phyloP scores from a whole-genome alignment of 2,797 vertebrate genomes.

The Eulemur mongoz region DNA sequence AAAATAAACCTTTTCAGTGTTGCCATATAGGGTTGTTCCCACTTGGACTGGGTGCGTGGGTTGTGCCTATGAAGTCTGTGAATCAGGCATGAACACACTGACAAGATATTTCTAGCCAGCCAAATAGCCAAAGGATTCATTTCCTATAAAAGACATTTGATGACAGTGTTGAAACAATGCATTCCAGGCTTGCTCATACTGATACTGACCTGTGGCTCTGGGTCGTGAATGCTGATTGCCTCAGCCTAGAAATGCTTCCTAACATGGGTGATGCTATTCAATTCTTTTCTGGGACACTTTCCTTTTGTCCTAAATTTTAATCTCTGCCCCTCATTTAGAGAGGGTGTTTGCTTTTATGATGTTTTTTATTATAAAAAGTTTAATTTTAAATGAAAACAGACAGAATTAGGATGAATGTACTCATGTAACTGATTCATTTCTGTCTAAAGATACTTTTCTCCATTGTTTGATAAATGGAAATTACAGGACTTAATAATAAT shows the following conservation, averaged over 20 bases:
- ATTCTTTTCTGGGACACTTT: background rate
- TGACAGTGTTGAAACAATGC: background rate
- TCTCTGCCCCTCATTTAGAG: background rate
- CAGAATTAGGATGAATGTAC: background rate
- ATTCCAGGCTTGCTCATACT: background rate
- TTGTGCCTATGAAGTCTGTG: conserved; percentile 44
- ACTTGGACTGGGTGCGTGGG: conserved; percentile 40
- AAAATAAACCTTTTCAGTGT: conserved; percentile 15
- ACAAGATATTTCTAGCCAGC: conserved; percentile 33
- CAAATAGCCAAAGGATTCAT: conserved; percentile 51
- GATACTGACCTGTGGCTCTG: background rate
- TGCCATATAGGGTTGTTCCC: conserved; percentile 33
- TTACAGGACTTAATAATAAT: background rate
- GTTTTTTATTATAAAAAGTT: background rate
- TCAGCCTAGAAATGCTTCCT: background rate
- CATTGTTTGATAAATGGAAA: background rate
- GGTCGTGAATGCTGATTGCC: background rate
- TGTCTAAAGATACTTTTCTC: background rate
- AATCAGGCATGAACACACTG: conserved; percentile 52
- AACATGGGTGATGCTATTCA: background rate
- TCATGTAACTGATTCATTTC: background rate
- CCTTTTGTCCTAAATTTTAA: background rate
- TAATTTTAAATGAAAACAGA: conserved; percentile 7
- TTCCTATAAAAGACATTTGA: conserved; percentile 45
- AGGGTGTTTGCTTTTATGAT: background rate